These are phyloP conservation scores for Tricholaema leucomelas DNA, from an alignment of 2,113 vertebrate species.

Conservation along the genomic window DNA sequence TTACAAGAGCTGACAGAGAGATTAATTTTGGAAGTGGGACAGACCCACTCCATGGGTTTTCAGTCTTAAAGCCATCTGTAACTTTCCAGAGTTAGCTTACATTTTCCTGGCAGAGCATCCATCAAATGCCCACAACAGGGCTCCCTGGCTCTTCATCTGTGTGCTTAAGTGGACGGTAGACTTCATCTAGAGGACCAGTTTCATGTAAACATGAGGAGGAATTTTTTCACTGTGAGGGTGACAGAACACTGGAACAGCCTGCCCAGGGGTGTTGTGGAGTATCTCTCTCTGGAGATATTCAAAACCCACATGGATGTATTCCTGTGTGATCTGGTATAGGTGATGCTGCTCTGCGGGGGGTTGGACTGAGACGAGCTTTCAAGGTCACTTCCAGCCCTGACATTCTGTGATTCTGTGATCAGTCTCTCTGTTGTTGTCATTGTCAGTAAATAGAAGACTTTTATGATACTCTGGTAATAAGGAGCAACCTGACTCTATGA, in stretches of 20 bases:
- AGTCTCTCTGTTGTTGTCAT: background rate
- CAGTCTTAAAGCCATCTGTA: background rate
- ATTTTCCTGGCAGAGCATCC: background rate
- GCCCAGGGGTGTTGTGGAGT: no score
- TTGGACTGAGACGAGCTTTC: no score
- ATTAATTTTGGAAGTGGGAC: background rate
- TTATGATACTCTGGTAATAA: background rate
- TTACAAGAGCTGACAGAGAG: background rate
- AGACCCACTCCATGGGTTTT: background rate
- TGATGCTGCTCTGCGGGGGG: no score
- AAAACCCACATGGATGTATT: no score
- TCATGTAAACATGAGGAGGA: no score
- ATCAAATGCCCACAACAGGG: fast-evolving
- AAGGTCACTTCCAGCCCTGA: no score
- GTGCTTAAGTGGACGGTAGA: background rate
- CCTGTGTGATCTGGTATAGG: no score
- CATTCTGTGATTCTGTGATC: no score
- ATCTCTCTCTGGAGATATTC: no score
- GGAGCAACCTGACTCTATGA: background rate
- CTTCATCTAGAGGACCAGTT: background rate
- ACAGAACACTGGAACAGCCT: no score
- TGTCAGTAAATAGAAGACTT: background rate
- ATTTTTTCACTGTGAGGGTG: no score
- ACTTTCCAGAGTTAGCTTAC: background rate
- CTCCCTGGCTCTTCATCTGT: fast-evolving